These are phyloP conservation scores for Vespertilio murinus DNA, from an alignment of 2,797 vertebrate genomes.

Conservation along the genomic window DNA sequence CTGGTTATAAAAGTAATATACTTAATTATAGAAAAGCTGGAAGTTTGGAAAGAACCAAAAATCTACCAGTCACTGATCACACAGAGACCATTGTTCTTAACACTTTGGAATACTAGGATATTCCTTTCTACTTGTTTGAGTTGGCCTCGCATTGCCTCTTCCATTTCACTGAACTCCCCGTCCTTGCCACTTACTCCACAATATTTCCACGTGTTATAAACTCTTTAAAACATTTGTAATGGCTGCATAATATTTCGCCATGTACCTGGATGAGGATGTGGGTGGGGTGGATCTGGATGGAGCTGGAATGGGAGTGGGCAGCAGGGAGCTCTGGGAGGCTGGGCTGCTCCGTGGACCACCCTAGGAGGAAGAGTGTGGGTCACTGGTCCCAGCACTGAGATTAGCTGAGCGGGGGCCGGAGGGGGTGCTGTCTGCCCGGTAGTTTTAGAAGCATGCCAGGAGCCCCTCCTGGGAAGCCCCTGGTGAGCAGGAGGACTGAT, in stretches of 20 bases:
- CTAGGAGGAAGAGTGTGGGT: background rate
- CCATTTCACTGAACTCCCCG: background rate
- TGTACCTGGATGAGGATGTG: background rate
- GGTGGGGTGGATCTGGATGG: too few relatives aligned
- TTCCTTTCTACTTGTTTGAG: background rate
- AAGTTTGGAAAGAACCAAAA: slow-evolving; percentile 35
- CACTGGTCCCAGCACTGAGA: background rate
- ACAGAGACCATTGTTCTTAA: background rate
- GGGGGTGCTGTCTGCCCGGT: background rate
- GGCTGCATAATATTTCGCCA: background rate
- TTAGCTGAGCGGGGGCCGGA: background rate
- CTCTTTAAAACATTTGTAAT: background rate
- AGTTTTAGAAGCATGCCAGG: background rate
- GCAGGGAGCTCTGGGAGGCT: background rate
- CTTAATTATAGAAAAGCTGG: background rate
- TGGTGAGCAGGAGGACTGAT: background rate
- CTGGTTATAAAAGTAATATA: background rate
- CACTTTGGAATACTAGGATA: background rate
- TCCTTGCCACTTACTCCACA: background rate
- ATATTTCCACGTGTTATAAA: background rate
- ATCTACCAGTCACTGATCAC: background rate
- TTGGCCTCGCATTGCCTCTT: background rate
- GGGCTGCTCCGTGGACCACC: background rate
- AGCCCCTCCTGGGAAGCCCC: background rate
- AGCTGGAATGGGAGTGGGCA: background rate